A percentile compares a stretch with the other conserved stretches of the same genome.
These are phyloP conservation scores for Loris lydekkerianus DNA, from an alignment of 2,797 vertebrate species.

Conservation along the genomic window DNA sequence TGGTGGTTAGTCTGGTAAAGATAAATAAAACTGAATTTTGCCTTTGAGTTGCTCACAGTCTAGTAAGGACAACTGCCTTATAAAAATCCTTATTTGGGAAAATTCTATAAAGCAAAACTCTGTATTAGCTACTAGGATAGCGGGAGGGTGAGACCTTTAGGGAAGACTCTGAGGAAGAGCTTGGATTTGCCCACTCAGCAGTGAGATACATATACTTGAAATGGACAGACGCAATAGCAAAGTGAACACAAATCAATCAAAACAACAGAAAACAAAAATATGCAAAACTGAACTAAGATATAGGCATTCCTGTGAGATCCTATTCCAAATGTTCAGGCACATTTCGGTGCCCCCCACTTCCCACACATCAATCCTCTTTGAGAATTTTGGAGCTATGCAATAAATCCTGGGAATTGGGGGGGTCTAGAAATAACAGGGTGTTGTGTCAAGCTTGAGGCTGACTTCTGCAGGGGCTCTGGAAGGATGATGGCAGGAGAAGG, in stretches of 20 bases:
- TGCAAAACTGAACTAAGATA: not conserved
- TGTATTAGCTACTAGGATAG: not conserved
- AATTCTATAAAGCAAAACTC: not conserved
- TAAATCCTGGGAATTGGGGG: not conserved
- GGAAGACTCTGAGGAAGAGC: not conserved
- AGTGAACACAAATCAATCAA: not conserved
- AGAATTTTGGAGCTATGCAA: not conserved
- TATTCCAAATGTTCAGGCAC: not conserved
- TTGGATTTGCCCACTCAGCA: not conserved
- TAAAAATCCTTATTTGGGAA: not conserved
- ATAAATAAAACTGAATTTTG: constrained; percentile 10
- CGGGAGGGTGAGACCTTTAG: not conserved
- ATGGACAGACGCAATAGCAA: not conserved
- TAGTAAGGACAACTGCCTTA: not conserved
- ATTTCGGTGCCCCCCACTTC: not conserved
- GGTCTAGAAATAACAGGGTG: not conserved
- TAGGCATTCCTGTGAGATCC: not conserved
- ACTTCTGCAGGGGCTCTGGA: not conserved
- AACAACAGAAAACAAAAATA: not conserved
- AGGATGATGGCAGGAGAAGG: not conserved
- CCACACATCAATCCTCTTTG: not conserved
- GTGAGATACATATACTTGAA: not conserved
- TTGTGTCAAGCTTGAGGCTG: not conserved
- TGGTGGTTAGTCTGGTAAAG: not conserved
- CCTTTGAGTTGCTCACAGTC: not conserved